Evolutionary conservation across 92 coral and sea anemone genomes (phyloP), one percentile per base, ranked within the genome.

Genomic region (Phenganax marumi): DNA sequence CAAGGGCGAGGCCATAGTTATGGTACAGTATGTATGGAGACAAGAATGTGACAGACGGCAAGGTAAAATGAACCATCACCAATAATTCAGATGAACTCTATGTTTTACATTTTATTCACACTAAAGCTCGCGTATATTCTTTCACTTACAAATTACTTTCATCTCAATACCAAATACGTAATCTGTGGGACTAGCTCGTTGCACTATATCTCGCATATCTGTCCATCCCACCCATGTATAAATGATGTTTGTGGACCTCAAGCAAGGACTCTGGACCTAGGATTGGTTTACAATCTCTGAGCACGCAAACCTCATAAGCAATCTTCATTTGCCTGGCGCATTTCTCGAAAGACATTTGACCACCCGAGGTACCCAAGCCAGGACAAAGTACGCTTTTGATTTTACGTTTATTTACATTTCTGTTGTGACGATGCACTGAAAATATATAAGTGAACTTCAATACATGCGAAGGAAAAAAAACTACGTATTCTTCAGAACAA

Each of bases 351-450:
- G 87, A 88, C 92, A 91, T 89, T 77, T 72, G 76, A 52, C 97
- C 92, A 13, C 83, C 88, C 8, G 89, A 85, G 43, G 97, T 91
- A 13, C 91, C 89, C 76, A 91, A 87, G 12, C 97, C 97, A 23
- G 97, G 97, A 64, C 97, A 91, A 7, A 91, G 73, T 56, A 89
- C 97, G 70, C 91, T 91, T 48, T 55, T 63, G 75, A 89, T 91
- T 23, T 84, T 84, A 21, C 66, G 89, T 70, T 85, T 85, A 13
- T 77, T 52, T 50, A 61, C 76, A 52, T 70, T 87, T 52, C 33
- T 63, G 65, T 91, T 91, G 70, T 91, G 90, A 47, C 85, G 82
- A 26, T 87, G 83, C 12, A 91, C 94, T 89, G 84, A 23, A 85
- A n/a, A 33, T 33, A 33, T 33, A 33, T 33, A 33, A 33, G 5